These are phyloP conservation scores for Microctonus brassicae DNA, from an alignment of 2,888 invertebrate species.

Conservation along the genomic window DNA sequence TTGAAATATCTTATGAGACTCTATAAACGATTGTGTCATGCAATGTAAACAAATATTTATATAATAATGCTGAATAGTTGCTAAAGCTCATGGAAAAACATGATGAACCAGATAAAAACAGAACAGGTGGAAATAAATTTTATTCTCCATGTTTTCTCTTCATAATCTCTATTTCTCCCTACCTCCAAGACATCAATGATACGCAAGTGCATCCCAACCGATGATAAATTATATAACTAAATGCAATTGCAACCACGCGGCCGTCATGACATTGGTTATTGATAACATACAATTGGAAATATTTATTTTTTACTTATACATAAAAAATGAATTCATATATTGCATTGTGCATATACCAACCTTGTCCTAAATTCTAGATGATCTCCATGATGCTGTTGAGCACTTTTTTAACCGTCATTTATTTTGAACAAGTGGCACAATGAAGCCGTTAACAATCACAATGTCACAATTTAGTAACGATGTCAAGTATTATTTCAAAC, in stretches of 20 bases:
- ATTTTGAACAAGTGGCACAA: not conserved
- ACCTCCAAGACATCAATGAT: not conserved
- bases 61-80: not conserved
- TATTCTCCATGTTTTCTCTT: not conserved
- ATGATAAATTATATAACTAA: slow-evolving; percentile 1
- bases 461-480: slow-evolving; percentile 4
- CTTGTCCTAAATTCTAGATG: slow-evolving; percentile 12
- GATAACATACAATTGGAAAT: not conserved
- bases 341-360: not conserved
- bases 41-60: not conserved
- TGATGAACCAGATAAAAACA: not conserved
- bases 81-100: not conserved
- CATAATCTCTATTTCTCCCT: not conserved
- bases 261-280: not conserved
- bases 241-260: slow-evolving; percentile 18
- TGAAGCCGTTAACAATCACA: slow-evolving; percentile 2
- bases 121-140: not conserved
- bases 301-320: not conserved
- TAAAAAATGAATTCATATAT: not conserved
- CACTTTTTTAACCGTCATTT: not conserved
- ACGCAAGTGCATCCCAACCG: slow-evolving; percentile 16
- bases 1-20: not conserved
- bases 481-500: slow-evolving; percentile 32
- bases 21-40: not conserved
- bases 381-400: slow-evolving; percentile 1